phyloP scores from a whole-genome alignment of 37 sponge, comb jelly and placozoan species.

The Agelas oroides region DNA sequence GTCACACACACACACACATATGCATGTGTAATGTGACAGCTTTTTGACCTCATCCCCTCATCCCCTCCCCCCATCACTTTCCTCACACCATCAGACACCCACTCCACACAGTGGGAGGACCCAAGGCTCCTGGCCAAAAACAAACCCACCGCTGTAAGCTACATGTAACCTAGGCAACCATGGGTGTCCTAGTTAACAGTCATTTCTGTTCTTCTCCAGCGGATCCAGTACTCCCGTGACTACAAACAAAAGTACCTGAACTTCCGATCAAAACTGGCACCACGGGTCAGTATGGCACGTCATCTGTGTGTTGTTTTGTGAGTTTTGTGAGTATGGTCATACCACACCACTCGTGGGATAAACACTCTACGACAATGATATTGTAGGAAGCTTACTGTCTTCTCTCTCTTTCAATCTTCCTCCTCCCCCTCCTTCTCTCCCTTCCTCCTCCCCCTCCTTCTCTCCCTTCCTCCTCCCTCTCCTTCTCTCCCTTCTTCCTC shows the following conservation, averaged over 20 bases:
- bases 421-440: background rate
- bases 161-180: background rate
- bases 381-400: background rate
- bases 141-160: conserved; percentile 71
- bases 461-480: too few relatives aligned
- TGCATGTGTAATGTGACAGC: background rate
- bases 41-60: background rate
- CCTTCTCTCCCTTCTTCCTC: too few relatives aligned
- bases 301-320: background rate
- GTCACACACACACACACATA: background rate
- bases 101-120: conserved; percentile 93
- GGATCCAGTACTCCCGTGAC: conserved; percentile 78
- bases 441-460: background rate
- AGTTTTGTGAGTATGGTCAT: background rate
- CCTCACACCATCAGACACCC: conserved; percentile 49
- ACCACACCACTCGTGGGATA: background rate
- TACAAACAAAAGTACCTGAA: conserved; percentile 88
- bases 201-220: conserved; percentile 17
- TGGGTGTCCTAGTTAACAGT: background rate
- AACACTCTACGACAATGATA: background rate
- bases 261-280: conserved; percentile 71
- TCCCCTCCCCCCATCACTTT: background rate
- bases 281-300: conserved; percentile 1
- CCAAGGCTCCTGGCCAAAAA: conserved; percentile 72
- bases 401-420: background rate